Evolutionary conservation across 2,113 vertebrate genomes (phyloP).

Genomic region (Crotalus tigris): DNA sequence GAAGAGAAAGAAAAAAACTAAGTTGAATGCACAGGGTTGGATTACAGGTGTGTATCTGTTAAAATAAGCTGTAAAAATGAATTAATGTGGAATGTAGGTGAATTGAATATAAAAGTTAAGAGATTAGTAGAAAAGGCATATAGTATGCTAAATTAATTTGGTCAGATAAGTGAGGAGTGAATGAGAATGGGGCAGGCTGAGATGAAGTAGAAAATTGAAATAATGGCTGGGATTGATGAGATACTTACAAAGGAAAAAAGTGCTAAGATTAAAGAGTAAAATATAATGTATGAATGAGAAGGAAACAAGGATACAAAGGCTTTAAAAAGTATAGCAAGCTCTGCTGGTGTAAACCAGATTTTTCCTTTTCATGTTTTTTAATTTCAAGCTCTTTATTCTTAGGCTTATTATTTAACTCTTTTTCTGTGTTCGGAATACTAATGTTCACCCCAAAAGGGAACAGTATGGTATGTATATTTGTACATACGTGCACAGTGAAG

Average conservation of each 20-base stretch:
- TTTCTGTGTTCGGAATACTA: neutral
- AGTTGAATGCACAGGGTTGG: neutral
- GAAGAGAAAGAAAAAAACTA: neutral
- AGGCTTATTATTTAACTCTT: neutral
- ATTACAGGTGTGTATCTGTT: neutral
- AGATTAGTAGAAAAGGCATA: neutral
- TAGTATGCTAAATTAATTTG: neutral
- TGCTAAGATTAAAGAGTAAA: neutral
- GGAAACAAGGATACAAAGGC: neutral
- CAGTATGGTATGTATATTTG: neutral
- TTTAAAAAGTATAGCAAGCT: neutral
- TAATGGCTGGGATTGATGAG: neutral
- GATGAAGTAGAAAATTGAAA: neutral
- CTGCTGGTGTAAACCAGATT: neutral
- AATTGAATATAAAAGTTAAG: neutral
- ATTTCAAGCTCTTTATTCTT: neutral
- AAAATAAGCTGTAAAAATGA: neutral
- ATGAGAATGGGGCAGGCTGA: neutral
- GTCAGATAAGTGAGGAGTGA: neutral
- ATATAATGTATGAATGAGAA: neutral
- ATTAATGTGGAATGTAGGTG: neutral
- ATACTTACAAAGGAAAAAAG: neutral
- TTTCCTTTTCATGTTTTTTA: neutral
- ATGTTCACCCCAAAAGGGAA: neutral
- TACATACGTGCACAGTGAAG: neutral